Evolutionary conservation across 2,888 invertebrate genomes (phyloP).

Genomic region (Callyntrura sp.): DNA sequence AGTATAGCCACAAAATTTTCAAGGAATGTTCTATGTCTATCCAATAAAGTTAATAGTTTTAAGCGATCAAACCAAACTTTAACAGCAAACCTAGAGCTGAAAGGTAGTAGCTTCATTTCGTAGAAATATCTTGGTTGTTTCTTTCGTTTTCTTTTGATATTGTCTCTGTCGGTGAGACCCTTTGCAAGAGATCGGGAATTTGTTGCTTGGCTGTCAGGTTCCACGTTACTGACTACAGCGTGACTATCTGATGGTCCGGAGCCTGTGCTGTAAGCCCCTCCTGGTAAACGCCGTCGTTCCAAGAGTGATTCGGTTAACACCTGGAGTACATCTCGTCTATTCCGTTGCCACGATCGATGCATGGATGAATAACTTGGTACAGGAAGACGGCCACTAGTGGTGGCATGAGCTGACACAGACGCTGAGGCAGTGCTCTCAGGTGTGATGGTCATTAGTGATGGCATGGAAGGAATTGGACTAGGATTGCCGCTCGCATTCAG

Average conservation of each 20-base stretch:
- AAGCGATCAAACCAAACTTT: constrained; percentile 97
- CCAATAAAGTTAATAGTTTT: constrained; percentile 95
- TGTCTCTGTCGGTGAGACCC: constrained; percentile 50
- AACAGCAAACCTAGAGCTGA: constrained; percentile 86
- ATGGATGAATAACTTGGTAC: constrained; percentile 82
- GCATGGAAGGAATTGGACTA: constrained; percentile 83
- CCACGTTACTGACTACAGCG: constrained; percentile 64
- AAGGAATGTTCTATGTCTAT: constrained; percentile 93
- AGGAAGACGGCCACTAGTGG: constrained; percentile 73
- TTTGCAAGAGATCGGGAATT: constrained; percentile 62
- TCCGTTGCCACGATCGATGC: constrained; percentile 83
- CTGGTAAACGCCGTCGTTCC: constrained; percentile 80
- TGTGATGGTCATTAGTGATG: constrained; percentile 83
- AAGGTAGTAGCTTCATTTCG: constrained; percentile 81
- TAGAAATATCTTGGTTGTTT: constrained; percentile 82
- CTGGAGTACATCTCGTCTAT: constrained; percentile 83
- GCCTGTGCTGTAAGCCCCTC: constrained; percentile 68
- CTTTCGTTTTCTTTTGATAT: constrained; percentile 70
- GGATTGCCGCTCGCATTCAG: constrained; percentile 79
- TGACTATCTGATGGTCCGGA: constrained; percentile 72
- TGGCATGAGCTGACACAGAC: constrained; percentile 77
- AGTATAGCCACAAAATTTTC: constrained; percentile 94
- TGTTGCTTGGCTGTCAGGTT: constrained; percentile 57
- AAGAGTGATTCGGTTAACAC: constrained; percentile 83
- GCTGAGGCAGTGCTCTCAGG: constrained; percentile 81